A percentile compares a stretch with the other conserved stretches of the same genome.
phyloP scores from a whole-genome alignment of 2,888 invertebrate species.

The Synanthedon myopaeformis region DNA sequence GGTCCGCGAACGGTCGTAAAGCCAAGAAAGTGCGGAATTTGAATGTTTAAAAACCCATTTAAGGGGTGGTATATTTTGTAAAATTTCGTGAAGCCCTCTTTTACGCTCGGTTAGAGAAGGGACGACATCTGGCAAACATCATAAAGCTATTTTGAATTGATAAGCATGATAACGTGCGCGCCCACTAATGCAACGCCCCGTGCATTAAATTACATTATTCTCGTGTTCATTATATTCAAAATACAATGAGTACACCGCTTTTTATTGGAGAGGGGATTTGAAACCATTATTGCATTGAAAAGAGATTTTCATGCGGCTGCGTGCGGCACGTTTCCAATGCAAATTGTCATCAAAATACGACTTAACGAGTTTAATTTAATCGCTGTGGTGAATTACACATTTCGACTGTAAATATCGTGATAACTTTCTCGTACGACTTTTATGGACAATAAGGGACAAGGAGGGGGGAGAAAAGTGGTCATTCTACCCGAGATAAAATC shows the following conservation, averaged over 20 bases:
- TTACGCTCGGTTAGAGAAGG: not conserved
- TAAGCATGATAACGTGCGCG: constrained; percentile 53
- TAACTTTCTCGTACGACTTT: constrained; percentile 31
- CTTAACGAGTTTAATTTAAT: constrained; percentile 24
- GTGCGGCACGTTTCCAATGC: constrained; percentile 40
- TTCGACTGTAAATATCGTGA: constrained; percentile 16
- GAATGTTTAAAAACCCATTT: constrained; percentile 5
- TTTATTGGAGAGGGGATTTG: constrained; percentile 26
- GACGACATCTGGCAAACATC: constrained; percentile 51
- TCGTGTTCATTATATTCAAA: constrained; percentile 36
- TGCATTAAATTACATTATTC: constrained; percentile 53
- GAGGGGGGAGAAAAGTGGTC: constrained; percentile 20
- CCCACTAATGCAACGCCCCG: constrained; percentile 50
- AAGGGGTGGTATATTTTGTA: not conserved
- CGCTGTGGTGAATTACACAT: constrained; percentile 19
- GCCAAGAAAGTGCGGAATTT: constrained; percentile 8
- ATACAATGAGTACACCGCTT: constrained; percentile 32
- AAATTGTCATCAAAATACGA: constrained; percentile 26
- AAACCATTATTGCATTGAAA: constrained; percentile 24
- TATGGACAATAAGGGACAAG: constrained; percentile 26
- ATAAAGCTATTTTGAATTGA: constrained; percentile 55
- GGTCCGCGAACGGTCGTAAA: not conserved
- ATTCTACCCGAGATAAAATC: constrained; percentile 24
- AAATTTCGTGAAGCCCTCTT: not conserved
- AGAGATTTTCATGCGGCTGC: constrained; percentile 14